Percentiles rank a stretch among this genome's conserved stretches.
Evolutionary conservation across 2,797 vertebrate genomes (phyloP).

Genomic region (Geotrypetes seraphini): DNA sequence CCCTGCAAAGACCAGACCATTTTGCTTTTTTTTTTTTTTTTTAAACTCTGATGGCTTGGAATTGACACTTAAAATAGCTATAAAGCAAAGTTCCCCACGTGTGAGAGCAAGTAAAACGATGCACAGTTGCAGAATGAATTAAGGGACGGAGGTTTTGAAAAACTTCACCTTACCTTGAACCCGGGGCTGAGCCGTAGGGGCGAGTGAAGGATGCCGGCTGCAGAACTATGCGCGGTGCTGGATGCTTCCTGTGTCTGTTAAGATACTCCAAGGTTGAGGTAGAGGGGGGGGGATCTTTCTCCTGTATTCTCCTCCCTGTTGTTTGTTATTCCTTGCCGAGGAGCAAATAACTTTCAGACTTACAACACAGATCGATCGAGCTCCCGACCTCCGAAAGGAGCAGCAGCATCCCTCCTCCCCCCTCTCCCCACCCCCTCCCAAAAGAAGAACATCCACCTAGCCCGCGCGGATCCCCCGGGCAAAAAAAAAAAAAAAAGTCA

Average conservation of each 20-base stretch:
- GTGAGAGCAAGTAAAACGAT: too few relatives aligned
- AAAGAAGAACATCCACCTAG: neutral
- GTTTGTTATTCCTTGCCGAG: constrained; percentile 6
- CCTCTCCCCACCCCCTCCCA: constrained; percentile 6
- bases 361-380: constrained; percentile 6
- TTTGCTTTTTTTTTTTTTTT: too few relatives aligned
- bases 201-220: too few relatives aligned
- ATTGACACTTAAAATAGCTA: too few relatives aligned
- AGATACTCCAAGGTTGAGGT: constrained; percentile 1
- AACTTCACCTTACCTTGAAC: neutral
- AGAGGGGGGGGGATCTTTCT: neutral
- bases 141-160: neutral
- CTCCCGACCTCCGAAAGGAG: constrained; percentile 2
- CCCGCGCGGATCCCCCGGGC: too few relatives aligned
- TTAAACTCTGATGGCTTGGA: too few relatives aligned
- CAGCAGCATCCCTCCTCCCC: too few relatives aligned
- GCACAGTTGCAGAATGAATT: neutral
- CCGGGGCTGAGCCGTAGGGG: too few relatives aligned
- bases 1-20: too few relatives aligned
- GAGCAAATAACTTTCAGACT: constrained; percentile 3
- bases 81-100: too few relatives aligned
- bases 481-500: too few relatives aligned
- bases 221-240: too few relatives aligned
- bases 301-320: neutral
- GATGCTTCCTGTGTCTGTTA: neutral